phyloP scores from a whole-genome alignment of 2,113 vertebrate genomes.

The Vanacampus margaritifer region DNA sequence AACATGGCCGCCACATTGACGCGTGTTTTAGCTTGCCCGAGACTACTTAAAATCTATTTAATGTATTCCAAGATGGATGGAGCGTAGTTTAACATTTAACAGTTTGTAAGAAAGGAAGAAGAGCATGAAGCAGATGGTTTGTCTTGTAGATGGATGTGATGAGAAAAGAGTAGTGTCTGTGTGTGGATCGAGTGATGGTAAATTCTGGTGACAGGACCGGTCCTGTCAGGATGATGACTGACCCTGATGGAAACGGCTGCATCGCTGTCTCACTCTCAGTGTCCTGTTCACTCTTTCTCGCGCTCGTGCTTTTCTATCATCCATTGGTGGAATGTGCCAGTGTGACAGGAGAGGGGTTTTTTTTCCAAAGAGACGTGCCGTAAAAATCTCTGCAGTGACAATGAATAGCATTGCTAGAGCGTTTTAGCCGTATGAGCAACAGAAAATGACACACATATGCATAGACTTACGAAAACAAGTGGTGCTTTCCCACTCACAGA shows the following conservation, averaged over 20 bases:
- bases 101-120: constrained; percentile 8
- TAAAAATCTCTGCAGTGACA: constrained; percentile 61
- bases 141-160: constrained; percentile 27
- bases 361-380: constrained; percentile 61
- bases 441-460: constrained; percentile 38
- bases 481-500: constrained; percentile 32
- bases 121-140: constrained; percentile 29
- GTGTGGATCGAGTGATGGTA: constrained; percentile 50
- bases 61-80: not conserved
- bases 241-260: constrained; percentile 48
- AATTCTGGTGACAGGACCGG: constrained; percentile 59
- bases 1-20: too few relatives aligned
- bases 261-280: constrained; percentile 23
- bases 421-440: constrained; percentile 31
- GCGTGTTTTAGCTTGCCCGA: too few relatives aligned
- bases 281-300: constrained; percentile 12
- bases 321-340: constrained; percentile 45
- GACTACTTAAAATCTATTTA: too few relatives aligned
- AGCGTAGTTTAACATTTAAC: not conserved
- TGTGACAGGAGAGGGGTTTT: constrained; percentile 69
- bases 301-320: constrained; percentile 23
- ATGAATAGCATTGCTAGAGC: constrained; percentile 49
- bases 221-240: constrained; percentile 60
- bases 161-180: constrained; percentile 30
- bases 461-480: constrained; percentile 10